These are phyloP conservation scores for Orgyia antiqua DNA, from an alignment of 2,888 invertebrate species.

Conservation along the genomic window DNA sequence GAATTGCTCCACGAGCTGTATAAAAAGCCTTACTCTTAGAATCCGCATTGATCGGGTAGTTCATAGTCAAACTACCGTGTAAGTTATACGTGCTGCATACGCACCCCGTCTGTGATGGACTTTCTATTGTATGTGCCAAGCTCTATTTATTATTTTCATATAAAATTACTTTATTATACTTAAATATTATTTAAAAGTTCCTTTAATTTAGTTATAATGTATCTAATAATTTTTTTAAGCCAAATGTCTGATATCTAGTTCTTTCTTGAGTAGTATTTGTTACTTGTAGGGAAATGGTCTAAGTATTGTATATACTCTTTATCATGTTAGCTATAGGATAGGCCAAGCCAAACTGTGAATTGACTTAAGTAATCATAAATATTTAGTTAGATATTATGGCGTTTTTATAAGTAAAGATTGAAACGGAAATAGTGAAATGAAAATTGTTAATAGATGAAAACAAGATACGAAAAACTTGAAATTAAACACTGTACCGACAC, in stretches of 20 bases:
- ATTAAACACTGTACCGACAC: too few relatives aligned
- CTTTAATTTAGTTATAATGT: conserved; percentile 4
- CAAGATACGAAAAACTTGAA: too few relatives aligned
- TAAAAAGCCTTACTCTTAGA: too few relatives aligned
- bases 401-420: conserved; percentile 9
- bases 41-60: too few relatives aligned
- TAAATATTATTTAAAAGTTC: conserved; percentile 2
- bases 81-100: too few relatives aligned
- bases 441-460: background rate
- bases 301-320: conserved; percentile 28
- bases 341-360: conserved; percentile 60
- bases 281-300: conserved; percentile 37
- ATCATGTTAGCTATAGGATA: conserved; percentile 31
- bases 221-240: conserved; percentile 12
- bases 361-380: conserved; percentile 29
- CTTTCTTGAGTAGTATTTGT: conserved; percentile 32
- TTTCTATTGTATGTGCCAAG: too few relatives aligned
- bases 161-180: too few relatives aligned
- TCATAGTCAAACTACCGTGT: too few relatives aligned
- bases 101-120: too few relatives aligned
- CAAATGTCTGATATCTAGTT: conserved; percentile 25
- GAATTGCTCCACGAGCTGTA: too few relatives aligned
- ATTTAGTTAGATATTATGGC: conserved; percentile 17
- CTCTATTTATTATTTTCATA: too few relatives aligned
- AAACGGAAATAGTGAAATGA: background rate